Percentiles rank a stretch among this genome's conserved stretches.
phyloP scores from a whole-genome alignment of 2,888 invertebrate genomes.

The Apoda limacodes region DNA sequence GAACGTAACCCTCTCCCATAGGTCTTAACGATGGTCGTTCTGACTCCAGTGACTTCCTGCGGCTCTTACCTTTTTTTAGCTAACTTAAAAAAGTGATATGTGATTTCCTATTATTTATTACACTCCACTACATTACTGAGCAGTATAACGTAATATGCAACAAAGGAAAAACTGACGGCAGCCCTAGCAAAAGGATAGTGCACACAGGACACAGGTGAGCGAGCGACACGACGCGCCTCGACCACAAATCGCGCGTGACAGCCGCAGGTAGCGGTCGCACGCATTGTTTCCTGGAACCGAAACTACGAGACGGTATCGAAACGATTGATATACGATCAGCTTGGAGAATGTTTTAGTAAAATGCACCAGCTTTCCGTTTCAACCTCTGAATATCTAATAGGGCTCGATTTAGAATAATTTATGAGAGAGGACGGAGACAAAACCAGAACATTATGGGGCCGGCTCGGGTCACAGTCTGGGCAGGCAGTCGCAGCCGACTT shows the following conservation, averaged over 20 bases:
- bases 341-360: constrained; percentile 51
- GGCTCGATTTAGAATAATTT: constrained; percentile 65
- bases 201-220: too few species aligned
- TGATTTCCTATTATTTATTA: too few species aligned
- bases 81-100: too few species aligned
- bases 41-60: too few species aligned
- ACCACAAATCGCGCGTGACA: constrained; percentile 45
- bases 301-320: constrained; percentile 52
- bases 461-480: too few species aligned
- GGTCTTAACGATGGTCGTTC: too few species aligned
- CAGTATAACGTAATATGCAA: too few species aligned
- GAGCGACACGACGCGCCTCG: constrained; percentile 12
- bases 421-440: constrained; percentile 52
- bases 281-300: constrained; percentile 61
- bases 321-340: constrained; percentile 64
- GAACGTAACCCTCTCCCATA: too few species aligned
- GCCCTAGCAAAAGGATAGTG: too few species aligned
- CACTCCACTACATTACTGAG: too few species aligned
- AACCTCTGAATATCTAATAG: constrained; percentile 66
- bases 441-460: constrained; percentile 59
- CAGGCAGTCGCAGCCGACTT: constrained; percentile 29
- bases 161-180: too few species aligned
- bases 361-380: constrained; percentile 55
- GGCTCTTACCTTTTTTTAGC: too few species aligned
- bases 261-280: constrained; percentile 55